A percentile compares a stretch with the other conserved stretches of the same genome.
phyloP scores from a whole-genome alignment of 2,113 vertebrate species.

The Entelurus aequoreus region DNA sequence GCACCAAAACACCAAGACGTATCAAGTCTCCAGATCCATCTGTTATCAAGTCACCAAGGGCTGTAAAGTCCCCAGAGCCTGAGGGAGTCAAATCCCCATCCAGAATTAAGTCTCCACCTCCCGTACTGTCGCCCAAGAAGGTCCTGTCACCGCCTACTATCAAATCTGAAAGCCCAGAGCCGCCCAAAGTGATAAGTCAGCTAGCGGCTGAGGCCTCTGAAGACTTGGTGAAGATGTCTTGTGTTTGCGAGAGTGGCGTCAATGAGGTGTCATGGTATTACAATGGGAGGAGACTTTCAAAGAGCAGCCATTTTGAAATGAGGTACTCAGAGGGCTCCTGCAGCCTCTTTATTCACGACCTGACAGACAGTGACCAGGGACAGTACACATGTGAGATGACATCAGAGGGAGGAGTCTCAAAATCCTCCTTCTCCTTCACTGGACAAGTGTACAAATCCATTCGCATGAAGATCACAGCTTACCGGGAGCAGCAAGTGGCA shows the following conservation, averaged over 20 bases:
- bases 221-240: constrained; percentile 81
- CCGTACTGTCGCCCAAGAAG: constrained; percentile 73
- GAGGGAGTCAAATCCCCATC: constrained; percentile 74
- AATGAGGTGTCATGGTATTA: constrained; percentile 87
- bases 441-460: constrained; percentile 88
- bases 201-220: constrained; percentile 79
- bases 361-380: constrained; percentile 84
- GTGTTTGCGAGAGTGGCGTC: constrained; percentile 83
- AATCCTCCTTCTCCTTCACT: constrained; percentile 84
- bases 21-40: constrained; percentile 56
- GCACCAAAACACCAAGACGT: constrained; percentile 49
- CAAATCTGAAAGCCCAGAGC: constrained; percentile 70
- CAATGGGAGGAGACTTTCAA: constrained; percentile 84
- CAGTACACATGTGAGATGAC: constrained; percentile 91
- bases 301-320: constrained; percentile 82
- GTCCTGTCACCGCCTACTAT: constrained; percentile 77
- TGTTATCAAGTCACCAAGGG: constrained; percentile 54
- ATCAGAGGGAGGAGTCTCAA: constrained; percentile 83
- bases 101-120: constrained; percentile 80
- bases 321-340: constrained; percentile 87
- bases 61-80: constrained; percentile 65
- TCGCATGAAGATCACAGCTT: constrained; percentile 73
- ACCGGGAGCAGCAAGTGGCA: constrained; percentile 72
- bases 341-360: constrained; percentile 82
- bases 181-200: constrained; percentile 82